Percentiles rank a stretch among this genome's conserved stretches.
These are phyloP conservation scores for Fundulus diaphanus DNA, from an alignment of 2,797 vertebrate species.

Conservation along the genomic window DNA sequence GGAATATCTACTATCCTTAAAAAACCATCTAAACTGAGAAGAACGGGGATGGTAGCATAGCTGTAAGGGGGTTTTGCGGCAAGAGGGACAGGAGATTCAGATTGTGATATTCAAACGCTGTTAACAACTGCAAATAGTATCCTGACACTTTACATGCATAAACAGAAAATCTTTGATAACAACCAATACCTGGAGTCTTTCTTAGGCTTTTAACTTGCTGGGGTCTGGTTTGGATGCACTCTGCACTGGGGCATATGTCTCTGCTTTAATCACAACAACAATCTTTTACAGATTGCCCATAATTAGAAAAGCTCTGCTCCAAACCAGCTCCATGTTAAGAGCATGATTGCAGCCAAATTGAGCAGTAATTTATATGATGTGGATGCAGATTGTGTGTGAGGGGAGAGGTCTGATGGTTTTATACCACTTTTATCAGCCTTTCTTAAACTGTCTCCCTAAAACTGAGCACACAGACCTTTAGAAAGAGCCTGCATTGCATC, in stretches of 20 bases:
- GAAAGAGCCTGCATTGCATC: slow-evolving; percentile 13
- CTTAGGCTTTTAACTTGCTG: slow-evolving; percentile 38
- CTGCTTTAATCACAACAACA: slow-evolving; percentile 79
- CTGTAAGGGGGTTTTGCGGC: background rate
- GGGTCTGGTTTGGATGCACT: slow-evolving; percentile 66
- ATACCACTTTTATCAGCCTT: slow-evolving; percentile 77
- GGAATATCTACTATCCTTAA: background rate
- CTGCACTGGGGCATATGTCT: slow-evolving; percentile 68
- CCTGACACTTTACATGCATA: slow-evolving; percentile 4
- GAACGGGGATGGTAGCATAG: background rate
- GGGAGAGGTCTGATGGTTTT: slow-evolving; percentile 74
- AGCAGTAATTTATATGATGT: slow-evolving; percentile 82
- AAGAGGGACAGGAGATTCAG: background rate
- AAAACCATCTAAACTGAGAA: background rate
- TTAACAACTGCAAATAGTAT: background rate
- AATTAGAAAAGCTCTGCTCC: slow-evolving; percentile 82
- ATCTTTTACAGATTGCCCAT: slow-evolving; percentile 81
- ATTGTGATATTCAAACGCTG: background rate
- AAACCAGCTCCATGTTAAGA: slow-evolving; percentile 82
- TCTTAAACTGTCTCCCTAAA: slow-evolving; percentile 60
- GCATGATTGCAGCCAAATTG: slow-evolving; percentile 82
- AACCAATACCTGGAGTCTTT: slow-evolving; percentile 27
- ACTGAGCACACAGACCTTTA: slow-evolving; percentile 44
- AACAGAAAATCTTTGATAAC: slow-evolving; percentile 14
- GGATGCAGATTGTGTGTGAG: slow-evolving; percentile 68